Evolutionary conservation across 1,140 invertebrate species (phyloP).

Genomic region (Drosophila willistoni): DNA sequence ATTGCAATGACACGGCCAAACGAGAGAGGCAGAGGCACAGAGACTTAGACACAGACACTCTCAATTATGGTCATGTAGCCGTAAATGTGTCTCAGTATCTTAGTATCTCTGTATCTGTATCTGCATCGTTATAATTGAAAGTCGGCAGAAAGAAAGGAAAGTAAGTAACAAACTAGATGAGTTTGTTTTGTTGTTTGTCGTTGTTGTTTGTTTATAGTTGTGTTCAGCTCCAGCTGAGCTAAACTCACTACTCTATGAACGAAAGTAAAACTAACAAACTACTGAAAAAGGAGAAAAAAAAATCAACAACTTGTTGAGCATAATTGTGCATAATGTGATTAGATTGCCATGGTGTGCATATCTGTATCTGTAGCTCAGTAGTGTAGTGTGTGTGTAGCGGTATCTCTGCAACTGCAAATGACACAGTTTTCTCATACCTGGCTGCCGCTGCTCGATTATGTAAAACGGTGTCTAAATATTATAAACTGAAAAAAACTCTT

Average conservation of each 20-base stretch:
- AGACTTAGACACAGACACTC: neutral
- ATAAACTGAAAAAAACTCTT: conserved; percentile 3
- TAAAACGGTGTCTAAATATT: conserved; percentile 9
- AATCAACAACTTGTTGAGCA: conserved; percentile 33
- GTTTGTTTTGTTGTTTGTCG: conserved; percentile 51
- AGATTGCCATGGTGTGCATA: conserved; percentile 13
- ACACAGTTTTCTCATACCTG: neutral
- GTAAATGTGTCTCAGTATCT: conserved; percentile 11
- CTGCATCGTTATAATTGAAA: conserved; percentile 71
- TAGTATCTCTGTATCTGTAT: conserved; percentile 34
- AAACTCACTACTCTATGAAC: conserved; percentile 43
- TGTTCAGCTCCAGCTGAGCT: conserved; percentile 36
- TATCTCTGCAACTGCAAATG: conserved; percentile 6
- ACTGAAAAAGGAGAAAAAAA: neutral
- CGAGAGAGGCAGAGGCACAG: conserved; percentile 18
- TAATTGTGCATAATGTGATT: conserved; percentile 56
- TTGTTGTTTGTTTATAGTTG: conserved; percentile 23
- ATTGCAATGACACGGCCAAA: conserved; percentile 12
- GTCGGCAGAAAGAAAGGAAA: conserved; percentile 71
- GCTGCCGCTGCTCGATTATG: neutral
- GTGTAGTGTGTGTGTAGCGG: conserved; percentile 23
- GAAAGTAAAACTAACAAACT: conserved; percentile 75
- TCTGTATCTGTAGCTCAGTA: conserved; percentile 31
- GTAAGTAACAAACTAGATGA: conserved; percentile 64
- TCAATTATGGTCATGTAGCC: conserved; percentile 5